Evolutionary conservation across 2,888 invertebrate genomes (phyloP).

Genomic region (Desoria tigrina): DNA sequence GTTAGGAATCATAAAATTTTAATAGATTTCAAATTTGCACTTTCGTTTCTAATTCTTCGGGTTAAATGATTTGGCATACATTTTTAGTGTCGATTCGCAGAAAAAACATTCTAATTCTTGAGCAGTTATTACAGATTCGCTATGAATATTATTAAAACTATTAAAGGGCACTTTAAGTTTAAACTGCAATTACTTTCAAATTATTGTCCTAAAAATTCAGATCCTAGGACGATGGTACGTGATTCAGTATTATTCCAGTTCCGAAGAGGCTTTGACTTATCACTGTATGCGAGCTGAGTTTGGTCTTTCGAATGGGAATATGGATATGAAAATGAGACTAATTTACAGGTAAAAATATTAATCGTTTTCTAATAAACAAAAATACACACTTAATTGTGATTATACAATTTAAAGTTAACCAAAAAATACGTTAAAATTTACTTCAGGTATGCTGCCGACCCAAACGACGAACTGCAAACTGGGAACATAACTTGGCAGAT

Average conservation of each 20-base stretch:
- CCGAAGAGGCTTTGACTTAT: slow-evolving; percentile 80
- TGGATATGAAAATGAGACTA: slow-evolving; percentile 82
- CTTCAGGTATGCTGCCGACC: slow-evolving; percentile 10
- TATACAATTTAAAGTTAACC: slow-evolving; percentile 1
- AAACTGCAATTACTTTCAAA: too few species aligned
- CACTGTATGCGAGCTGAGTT: slow-evolving; percentile 79
- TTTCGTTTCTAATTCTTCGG: too few species aligned
- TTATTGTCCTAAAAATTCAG: slow-evolving; percentile 58
- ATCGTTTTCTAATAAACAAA: slow-evolving; percentile 7
- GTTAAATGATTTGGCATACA: too few species aligned
- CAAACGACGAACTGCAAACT: slow-evolving; percentile 61
- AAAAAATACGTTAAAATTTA: too few species aligned
- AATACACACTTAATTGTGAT: background rate
- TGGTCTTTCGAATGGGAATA: slow-evolving; percentile 55
- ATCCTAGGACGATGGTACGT: slow-evolving; percentile 82
- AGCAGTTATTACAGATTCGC: too few species aligned
- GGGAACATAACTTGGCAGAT: slow-evolving; percentile 87
- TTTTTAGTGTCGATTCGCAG: too few species aligned
- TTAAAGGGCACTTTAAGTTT: too few species aligned
- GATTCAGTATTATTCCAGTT: slow-evolving; percentile 84
- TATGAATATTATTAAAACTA: too few species aligned
- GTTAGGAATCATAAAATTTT: too few species aligned
- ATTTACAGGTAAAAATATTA: slow-evolving; percentile 79
- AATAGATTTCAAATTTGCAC: too few species aligned
- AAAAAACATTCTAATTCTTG: too few species aligned